Evolutionary conservation across 1,140 invertebrate species (phyloP).

Genomic region (Penaeus chinensis): DNA sequence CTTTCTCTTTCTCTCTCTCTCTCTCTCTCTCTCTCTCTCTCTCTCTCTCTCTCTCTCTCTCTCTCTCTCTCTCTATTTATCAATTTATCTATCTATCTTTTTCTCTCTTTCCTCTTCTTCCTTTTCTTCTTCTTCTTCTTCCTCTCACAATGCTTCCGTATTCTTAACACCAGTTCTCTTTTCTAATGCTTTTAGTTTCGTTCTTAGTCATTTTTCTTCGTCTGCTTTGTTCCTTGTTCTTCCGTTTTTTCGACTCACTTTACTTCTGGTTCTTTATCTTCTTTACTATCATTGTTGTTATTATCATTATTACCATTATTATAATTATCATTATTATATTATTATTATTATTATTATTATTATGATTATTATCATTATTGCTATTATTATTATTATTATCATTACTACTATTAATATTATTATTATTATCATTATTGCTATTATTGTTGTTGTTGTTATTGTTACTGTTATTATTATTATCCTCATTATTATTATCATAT

Average conservation of each 20-base stretch:
- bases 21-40: not conserved
- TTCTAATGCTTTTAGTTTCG: constrained; percentile 4
- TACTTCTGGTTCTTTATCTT: not conserved
- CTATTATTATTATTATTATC: no score
- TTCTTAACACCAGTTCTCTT: not conserved
- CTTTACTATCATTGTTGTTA: no score
- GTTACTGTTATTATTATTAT: no score
- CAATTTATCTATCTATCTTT: not conserved
- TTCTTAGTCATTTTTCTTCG: constrained; percentile 6
- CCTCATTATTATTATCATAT: no score
- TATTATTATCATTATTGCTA: no score
- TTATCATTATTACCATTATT: no score
- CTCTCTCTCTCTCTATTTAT: not conserved
- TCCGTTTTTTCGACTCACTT: not conserved
- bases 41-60: not conserved
- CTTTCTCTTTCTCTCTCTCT: not conserved
- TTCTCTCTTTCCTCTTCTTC: constrained; percentile 8
- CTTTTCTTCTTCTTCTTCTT: constrained; percentile 3
- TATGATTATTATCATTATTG: no score
- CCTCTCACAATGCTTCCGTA: constrained; percentile 19
- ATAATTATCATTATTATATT: no score
- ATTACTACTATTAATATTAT: no score
- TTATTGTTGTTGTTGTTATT: no score
- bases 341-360: no score
- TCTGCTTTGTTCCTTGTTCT: not conserved